Evolutionary conservation across 2,888 invertebrate genomes (phyloP), one percentile per base, ranked within the genome.

Genomic region (Campoletis raptor): DNA sequence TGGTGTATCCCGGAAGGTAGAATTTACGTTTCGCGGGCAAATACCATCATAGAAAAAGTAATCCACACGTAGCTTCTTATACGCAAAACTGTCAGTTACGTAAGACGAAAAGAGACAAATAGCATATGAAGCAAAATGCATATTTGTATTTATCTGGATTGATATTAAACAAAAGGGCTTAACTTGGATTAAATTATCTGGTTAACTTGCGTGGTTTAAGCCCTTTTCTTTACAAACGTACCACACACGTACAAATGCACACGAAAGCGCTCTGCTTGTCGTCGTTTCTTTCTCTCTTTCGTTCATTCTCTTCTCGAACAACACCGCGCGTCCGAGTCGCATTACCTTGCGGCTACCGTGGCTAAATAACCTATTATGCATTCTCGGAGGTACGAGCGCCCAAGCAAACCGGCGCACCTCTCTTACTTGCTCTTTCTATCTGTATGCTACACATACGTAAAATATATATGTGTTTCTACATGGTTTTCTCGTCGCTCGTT

Each of bases 311-410:
- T 67, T 54, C 67, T 67, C 54, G 67, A 78, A 69, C 40, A 57
- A 48, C 64, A 61, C 74, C 72, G 74, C 72, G 85, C 88, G 83
- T 87, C 87, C 87, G 81, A 85, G 85, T 86, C 79, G 87, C 88
- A 89, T 89, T 89, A 90, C 87, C 88, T 88, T 85, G 88, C 83
- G 89, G 86, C 87, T 88, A 85, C 85, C 89, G 88, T 89, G 87
- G 90, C 90, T 91, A 92, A 92, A 91, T 92, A 92, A 92, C 91
- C 92, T 90, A 92, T 93, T 93, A 92, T 91, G 90, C 92, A 91
- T 91, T 91, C 90, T 89, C 88, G 81, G 81, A 76, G 79, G 83
- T 83, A 79, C 76, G 67, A 70, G 61, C 52, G 52, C 69, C 74
- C 69, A 81, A 87, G 76, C 84, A 78, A 76, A 85, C 73, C 52